A percentile compares a stretch with the other conserved stretches of the same genome.
Conservation (phyloP, 1,140 invertebrate species). For the Diorhabda sublineata region DNA sequence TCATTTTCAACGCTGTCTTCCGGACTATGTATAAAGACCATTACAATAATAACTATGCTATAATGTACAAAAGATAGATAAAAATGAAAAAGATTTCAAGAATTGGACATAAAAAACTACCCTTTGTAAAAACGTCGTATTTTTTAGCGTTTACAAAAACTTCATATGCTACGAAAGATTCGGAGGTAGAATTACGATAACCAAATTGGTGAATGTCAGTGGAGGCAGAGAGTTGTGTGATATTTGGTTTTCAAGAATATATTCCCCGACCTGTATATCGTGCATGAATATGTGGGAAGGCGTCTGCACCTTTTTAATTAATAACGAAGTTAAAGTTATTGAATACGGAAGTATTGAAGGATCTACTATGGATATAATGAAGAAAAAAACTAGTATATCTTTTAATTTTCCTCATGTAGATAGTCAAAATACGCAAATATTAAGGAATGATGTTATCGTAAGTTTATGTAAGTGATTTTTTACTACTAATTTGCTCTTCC, state of each 20-base stretch:
- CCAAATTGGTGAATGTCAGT: slow-evolving; percentile 29
- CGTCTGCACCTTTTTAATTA: slow-evolving; percentile 39
- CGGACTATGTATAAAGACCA: too few relatives aligned
- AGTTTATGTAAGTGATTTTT: slow-evolving; percentile 35
- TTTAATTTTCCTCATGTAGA: slow-evolving; percentile 29
- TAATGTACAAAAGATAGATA: too few relatives aligned
- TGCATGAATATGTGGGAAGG: slow-evolving; percentile 42
- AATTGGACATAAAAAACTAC: too few relatives aligned
- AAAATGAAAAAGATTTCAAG: too few relatives aligned
- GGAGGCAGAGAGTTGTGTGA: slow-evolving; percentile 33
- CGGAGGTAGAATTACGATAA: slow-evolving; percentile 38
- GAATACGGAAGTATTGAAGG: slow-evolving; percentile 32
- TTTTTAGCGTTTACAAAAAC: slow-evolving; percentile 40
- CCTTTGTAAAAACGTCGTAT: too few relatives aligned
- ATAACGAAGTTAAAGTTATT: slow-evolving; percentile 37
- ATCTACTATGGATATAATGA: slow-evolving; percentile 30
- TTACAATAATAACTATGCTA: too few relatives aligned
- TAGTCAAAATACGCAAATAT: slow-evolving; percentile 32
- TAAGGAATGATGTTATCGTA: slow-evolving; percentile 40
- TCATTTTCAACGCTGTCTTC: too few relatives aligned
- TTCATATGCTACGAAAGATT: slow-evolving; percentile 42
- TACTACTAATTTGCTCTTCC: too few relatives aligned
- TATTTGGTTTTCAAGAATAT: slow-evolving; percentile 41
- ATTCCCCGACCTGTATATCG: slow-evolving; percentile 40
- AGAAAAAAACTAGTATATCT: slow-evolving; percentile 29